Evolutionary conservation across 2,797 vertebrate species (phyloP), one percentile per base, ranked within the genome.

Genomic region (Tenualosa thibaudeaui): DNA sequence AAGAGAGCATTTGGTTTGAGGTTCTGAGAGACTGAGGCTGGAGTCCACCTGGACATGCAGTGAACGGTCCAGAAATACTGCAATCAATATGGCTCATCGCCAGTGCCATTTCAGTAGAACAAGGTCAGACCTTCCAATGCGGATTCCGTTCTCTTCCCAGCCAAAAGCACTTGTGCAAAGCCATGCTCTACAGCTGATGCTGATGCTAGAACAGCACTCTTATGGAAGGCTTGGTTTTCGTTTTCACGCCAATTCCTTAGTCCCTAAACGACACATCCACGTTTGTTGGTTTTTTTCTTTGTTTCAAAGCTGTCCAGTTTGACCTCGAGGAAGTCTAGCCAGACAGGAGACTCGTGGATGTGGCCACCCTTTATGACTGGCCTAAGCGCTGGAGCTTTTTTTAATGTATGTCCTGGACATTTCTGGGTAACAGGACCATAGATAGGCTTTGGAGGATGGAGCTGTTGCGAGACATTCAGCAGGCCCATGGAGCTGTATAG

Each of bases 1-100:
- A 91, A 89, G 89, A 89, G 89, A 90, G 90, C 89, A 88, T 93
- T 91, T 92, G 92, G 92, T 94, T 92, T 93, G 90, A 93, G 93
- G 92, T 90, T 94, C 89, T 90, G 82, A 60, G 31, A 91, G 91
- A 92, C 91, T 87, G 86, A 90, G 88, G 89, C 89, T 87, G 84
- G 86, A 87, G 88, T 91, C 84, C 86, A 88, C 86, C 86, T 91
- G 91, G 88, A 91, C 90, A 93, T 89, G 71, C 85, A 85, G 88
- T 86, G 86, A 92, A 90, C 91, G 89, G 92, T 89, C 93, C 88
- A 90, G 86, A 91, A 90, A 89, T 83, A 86, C 85, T 84, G 86
- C 89, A 91, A 93, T 92, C 85, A 90, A 91, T 89, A 85, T 86
- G 88, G 89, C 89, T 84, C 84, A n/a, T 43, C 82, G 86, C 87